Base-by-base conservation (phyloP, 1,140 invertebrate species). In the Chelonus insularis region DNA sequence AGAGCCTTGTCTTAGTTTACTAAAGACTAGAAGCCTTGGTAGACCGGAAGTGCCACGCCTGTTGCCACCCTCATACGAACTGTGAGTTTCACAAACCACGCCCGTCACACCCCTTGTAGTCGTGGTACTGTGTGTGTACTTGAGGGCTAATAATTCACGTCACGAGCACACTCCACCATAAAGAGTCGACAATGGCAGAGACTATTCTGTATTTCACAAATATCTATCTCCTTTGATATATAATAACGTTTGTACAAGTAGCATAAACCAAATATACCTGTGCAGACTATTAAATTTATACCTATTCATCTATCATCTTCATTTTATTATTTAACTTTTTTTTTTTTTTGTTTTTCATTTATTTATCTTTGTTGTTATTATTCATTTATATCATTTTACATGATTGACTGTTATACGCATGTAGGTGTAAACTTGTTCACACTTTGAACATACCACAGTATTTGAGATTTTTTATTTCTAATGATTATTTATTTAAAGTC, bases 121-220 rank as follows among this genome's bases (percentile, higher is more conserved):
- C 34, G 39, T 50, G 29, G 37, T 36, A 50, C 43, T 54, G 51
- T 56, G 32, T 55, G 39, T 45, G 29, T 48, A 39, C 68, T 62
- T 66, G 68, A 72, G 74, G 70, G 71, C 73, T 77, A 81, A 81
- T 81, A 81, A 80, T 79, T 81, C 72, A 80, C 70, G 79, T 80
- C 79, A 80, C 66, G 57, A 67, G 68, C 79, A 81, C 73, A 70
- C 73, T 72, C 68, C 67, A 72, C 72, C 71, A 77, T 80, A 78
- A 78, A 79, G 74, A 79, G 73, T 78, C 75, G 73, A 72, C 72
- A 72, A 69, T 74, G 71, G 65, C 66, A 68, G 25, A 57, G 25
- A 50, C 29, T 63, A 59, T 57, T 58, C 59, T 62, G 34, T 57
- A 56, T 59, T 59, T 57, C 52, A 47, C 67, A 63, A 70, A 69